These are phyloP conservation scores for Ormyrus nitidulus DNA, from an alignment of 2,888 invertebrate species.

Conservation along the genomic window DNA sequence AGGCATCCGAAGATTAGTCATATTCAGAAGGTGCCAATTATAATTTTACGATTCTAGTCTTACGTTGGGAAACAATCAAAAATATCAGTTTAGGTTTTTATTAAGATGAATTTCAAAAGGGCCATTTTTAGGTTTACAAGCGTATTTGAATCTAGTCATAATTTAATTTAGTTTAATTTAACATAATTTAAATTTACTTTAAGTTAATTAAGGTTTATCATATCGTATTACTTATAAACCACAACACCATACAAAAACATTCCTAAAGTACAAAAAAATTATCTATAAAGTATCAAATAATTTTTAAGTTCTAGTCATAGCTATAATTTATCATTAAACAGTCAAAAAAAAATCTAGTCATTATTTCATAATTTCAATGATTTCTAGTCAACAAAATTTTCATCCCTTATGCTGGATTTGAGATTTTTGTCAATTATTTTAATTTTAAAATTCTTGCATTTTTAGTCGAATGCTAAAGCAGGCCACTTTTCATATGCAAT, in stretches of 20 bases:
- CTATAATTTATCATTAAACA: conserved; percentile 26
- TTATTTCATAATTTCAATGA: conserved; percentile 35
- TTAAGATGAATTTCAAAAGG: conserved; percentile 24
- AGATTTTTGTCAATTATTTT: conserved; percentile 40
- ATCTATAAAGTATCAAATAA: neutral
- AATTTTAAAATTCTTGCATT: conserved; percentile 40
- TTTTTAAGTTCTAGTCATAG: conserved; percentile 43
- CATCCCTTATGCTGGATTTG: conserved; percentile 18
- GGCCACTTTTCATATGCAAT: conserved; percentile 72
- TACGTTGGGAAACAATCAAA: conserved; percentile 45
- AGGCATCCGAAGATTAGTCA: neutral
- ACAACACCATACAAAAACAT: conserved; percentile 34
- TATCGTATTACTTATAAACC: conserved; percentile 24
- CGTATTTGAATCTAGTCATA: conserved; percentile 13
- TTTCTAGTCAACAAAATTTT: conserved; percentile 49
- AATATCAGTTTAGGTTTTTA: conserved; percentile 15
- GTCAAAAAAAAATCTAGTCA: conserved; percentile 53
- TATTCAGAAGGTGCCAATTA: conserved; percentile 25
- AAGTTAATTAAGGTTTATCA: neutral
- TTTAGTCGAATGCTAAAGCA: conserved; percentile 63
- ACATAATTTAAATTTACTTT: conserved; percentile 29
- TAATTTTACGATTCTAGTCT: conserved; percentile 48
- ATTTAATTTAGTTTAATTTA: conserved; percentile 11
- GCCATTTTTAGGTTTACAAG: conserved; percentile 19
- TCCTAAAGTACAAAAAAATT: conserved; percentile 25